Evolutionary conservation across 2,888 invertebrate genomes (phyloP).

Genomic region (Achlya flavicornis): DNA sequence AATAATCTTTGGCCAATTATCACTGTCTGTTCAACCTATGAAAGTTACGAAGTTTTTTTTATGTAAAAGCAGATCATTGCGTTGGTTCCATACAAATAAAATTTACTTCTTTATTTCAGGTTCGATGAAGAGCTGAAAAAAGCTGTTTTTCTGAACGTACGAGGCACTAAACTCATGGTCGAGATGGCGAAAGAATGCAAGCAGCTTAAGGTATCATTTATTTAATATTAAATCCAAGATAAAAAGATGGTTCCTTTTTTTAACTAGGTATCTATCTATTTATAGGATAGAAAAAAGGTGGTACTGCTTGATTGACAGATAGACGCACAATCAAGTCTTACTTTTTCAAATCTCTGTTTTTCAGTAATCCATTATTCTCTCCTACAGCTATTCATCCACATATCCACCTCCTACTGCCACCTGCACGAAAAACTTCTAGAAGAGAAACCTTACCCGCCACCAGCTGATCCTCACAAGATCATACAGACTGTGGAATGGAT

Average conservation of each 20-base stretch:
- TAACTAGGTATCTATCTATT: no score
- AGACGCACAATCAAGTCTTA: no score
- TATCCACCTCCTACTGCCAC: slow-evolving; percentile 97
- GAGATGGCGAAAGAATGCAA: slow-evolving; percentile 91
- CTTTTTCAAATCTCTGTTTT: no score
- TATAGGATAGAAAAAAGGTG: no score
- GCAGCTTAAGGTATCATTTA: slow-evolving; percentile 85
- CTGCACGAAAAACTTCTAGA: slow-evolving; percentile 91
- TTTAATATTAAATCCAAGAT: no score
- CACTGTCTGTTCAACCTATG: no score
- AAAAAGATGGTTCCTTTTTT: no score
- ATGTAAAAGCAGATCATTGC: no score
- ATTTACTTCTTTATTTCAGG: slow-evolving; percentile 40
- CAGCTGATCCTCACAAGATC: slow-evolving; percentile 89
- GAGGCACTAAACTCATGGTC: slow-evolving; percentile 94
- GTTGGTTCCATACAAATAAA: neutral
- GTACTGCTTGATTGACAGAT: no score
- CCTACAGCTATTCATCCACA: slow-evolving; percentile 87
- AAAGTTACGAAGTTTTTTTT: no score
- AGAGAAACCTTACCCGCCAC: slow-evolving; percentile 94
- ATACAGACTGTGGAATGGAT: slow-evolving; percentile 92
- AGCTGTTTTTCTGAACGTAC: slow-evolving; percentile 95
- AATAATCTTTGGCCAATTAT: no score
- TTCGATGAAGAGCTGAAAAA: slow-evolving; percentile 95
- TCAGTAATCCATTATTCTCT: slow-evolving; percentile 8